These are phyloP conservation scores for Leptinotarsa juncta DNA, from an alignment of 2,888 invertebrate species.

Conservation along the genomic window DNA sequence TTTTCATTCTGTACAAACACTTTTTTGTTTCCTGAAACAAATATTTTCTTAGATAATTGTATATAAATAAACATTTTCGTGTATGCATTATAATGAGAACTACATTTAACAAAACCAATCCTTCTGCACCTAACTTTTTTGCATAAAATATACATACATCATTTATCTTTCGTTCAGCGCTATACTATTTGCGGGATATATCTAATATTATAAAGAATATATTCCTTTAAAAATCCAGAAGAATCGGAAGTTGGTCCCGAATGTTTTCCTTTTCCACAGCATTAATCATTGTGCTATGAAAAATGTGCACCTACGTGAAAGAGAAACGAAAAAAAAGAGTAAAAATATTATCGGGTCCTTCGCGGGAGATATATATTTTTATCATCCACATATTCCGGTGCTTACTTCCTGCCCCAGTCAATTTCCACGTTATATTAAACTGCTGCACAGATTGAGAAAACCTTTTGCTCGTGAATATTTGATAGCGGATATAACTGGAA, in stretches of 20 bases:
- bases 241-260: neutral
- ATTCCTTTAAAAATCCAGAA: neutral
- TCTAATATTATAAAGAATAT: neutral
- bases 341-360: neutral
- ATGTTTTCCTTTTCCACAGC: neutral
- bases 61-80: no score
- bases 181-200: neutral
- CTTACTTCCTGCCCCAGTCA: neutral
- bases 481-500: neutral
- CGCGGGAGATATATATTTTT: neutral
- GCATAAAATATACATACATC: neutral
- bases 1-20: no score
- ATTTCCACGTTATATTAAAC: slow-evolving; percentile 9
- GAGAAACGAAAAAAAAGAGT: neutral
- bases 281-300: neutral
- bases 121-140: neutral
- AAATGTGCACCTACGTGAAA: neutral
- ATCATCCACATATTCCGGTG: neutral
- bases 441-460: neutral
- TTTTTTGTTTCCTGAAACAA: no score
- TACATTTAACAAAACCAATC: no score
- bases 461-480: neutral
- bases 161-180: neutral
- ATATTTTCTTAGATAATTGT: no score
- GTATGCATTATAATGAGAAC: no score